Percentiles rank a stretch among this genome's conserved stretches.
Conservation (phyloP, 2,113 vertebrate genomes). For the Hemiprocne comata region DNA sequence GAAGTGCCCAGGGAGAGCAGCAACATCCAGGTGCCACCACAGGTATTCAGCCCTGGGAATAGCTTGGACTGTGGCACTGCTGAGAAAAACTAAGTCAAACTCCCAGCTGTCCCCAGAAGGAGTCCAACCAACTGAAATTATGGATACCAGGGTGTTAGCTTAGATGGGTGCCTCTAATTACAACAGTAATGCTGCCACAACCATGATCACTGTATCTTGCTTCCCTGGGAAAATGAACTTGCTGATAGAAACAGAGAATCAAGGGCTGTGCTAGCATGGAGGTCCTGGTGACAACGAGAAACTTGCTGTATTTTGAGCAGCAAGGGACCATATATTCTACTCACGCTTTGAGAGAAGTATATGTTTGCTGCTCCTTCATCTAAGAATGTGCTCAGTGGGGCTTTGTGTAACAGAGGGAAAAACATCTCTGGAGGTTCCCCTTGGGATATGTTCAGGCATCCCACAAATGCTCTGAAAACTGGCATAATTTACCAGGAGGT, state of each 20-base stretch:
- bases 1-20: fast-evolving
- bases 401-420: not conserved
- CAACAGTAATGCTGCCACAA: not conserved
- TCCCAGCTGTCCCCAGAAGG: not conserved
- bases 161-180: not conserved
- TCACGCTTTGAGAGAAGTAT: not conserved
- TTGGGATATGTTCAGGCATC: not conserved
- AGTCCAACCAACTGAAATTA: not conserved
- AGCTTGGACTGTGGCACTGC: not conserved
- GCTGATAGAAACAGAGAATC: not conserved
- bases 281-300: not conserved
- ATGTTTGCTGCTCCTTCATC: not conserved
- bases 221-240: not conserved
- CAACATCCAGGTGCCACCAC: too few species aligned
- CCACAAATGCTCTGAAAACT: not conserved
- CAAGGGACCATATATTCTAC: not conserved
- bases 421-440: fast-evolving
- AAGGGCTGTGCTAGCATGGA: not conserved
- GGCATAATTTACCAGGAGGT: not conserved
- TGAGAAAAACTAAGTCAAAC: not conserved
- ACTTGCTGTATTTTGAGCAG: not conserved
- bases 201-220: not conserved
- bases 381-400: not conserved
- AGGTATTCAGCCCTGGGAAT: not conserved
- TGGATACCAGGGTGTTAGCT: not conserved